These are phyloP conservation scores for Aphidius gifuensis DNA, from an alignment of 1,140 invertebrate genomes.

Conservation along the genomic window DNA sequence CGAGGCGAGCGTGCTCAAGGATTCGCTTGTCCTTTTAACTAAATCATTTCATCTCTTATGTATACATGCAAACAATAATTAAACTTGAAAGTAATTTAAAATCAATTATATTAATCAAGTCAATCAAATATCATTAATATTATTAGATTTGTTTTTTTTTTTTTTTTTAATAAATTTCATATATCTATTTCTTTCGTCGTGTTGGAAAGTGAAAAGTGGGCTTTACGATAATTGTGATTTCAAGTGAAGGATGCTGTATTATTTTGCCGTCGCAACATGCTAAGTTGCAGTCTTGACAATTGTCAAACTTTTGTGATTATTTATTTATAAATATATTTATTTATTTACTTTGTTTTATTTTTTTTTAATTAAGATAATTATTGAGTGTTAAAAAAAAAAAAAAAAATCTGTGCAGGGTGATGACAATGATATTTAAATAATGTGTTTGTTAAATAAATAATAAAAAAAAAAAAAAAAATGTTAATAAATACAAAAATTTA, in stretches of 20 bases:
- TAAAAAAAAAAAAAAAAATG: too few relatives aligned
- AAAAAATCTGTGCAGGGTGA: not conserved
- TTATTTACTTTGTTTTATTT: not conserved
- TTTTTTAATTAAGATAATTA: not conserved
- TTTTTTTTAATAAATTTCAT: too few relatives aligned
- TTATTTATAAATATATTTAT: not conserved
- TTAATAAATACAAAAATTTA: too few relatives aligned
- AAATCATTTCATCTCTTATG: too few relatives aligned
- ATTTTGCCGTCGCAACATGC: conserved; percentile 12
- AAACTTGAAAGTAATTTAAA: not conserved
- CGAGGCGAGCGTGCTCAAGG: conserved; percentile 20
- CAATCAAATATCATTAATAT: not conserved
- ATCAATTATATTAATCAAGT: not conserved
- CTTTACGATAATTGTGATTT: not conserved
- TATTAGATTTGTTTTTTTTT: not conserved
- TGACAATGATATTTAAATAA: not conserved
- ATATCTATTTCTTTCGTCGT: not conserved
- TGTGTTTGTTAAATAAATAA: not conserved
- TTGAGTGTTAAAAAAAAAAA: not conserved
- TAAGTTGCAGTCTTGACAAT: not conserved
- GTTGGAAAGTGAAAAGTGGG: not conserved
- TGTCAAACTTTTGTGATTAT: conserved; percentile 3
- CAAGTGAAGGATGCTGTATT: conserved; percentile 9
- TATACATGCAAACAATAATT: not conserved
- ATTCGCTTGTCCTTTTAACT: conserved; percentile 4